Base-by-base conservation (phyloP, 35 echinoderm and acorn worm genomes). In the Apostichopus parvimensis region DNA sequence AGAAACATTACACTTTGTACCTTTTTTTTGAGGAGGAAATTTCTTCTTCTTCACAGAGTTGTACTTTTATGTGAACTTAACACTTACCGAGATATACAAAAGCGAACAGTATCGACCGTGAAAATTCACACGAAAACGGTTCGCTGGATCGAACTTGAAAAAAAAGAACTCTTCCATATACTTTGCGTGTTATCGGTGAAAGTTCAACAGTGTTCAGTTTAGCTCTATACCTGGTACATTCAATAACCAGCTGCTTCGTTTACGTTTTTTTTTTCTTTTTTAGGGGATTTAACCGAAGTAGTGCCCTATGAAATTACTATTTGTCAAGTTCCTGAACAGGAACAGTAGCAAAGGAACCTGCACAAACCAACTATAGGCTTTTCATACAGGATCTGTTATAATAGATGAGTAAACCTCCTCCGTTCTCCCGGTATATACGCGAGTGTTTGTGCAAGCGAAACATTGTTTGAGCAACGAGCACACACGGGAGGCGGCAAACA, bases 361-460 rank as follows among this genome's bases (percentile, higher is more conserved):
- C 81, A 84, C 81, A 84, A 84, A 58, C 53, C 14, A 14, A 57
- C 81, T 60, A 75, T 22, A 52, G 81, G 18, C 81, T 84, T 75
- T 84, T 84, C 81, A 84, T 59, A 75, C 57, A 53, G 81, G 6
- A 84, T 22, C 54, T 84, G 54, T 59, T 17, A 84, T 84, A 84
- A 84, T 58, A 84, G 81, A 17, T 10, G 81, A 60, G 54, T 52
- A 84, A 84, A 84, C 81, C 17, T 56, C 6, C 55, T 75, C 55
- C 52, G 56, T 53, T 56, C 81, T 84, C 81, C 52, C 52, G 56
- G 54, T 52, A 22, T 84, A 84, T 59, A 84, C 55, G 81, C 81
- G 81, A 84, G 81, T 84, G 52, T 84, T 84, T 84, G 81, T 59
- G 81, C 24, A 84, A 84, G 81, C 54, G 81, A 84, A 84, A 84